These are phyloP conservation scores for Vulpes ferrilata DNA, from an alignment of 2,113 vertebrate species.

Conservation along the genomic window DNA sequence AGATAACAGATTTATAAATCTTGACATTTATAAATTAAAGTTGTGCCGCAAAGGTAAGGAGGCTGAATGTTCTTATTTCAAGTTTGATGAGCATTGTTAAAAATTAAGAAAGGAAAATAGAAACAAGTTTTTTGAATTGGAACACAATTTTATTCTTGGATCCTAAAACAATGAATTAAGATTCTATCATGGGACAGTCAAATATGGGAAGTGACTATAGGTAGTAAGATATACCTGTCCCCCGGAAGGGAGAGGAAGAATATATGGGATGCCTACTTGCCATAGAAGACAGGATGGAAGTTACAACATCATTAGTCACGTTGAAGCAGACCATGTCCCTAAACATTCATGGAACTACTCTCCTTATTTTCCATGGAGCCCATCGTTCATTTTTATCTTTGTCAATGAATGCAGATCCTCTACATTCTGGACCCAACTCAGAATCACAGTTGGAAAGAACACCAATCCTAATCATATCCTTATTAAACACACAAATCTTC, in stretches of 20 bases:
- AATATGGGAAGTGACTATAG: neutral
- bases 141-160: slow-evolving; percentile 26
- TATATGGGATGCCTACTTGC: neutral
- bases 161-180: slow-evolving; percentile 51
- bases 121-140: neutral
- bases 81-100: slow-evolving; percentile 67
- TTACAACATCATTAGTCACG: neutral
- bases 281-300: neutral
- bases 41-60: slow-evolving; percentile 13
- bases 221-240: neutral
- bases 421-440: neutral
- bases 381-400: slow-evolving; percentile 15
- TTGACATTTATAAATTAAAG: slow-evolving; percentile 16
- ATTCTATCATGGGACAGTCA: neutral
- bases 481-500: slow-evolving; percentile 57
- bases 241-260: neutral
- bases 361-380: neutral
- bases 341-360: neutral
- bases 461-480: neutral
- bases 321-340: neutral
- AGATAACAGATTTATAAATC: slow-evolving; percentile 34
- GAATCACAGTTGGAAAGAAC: slow-evolving; percentile 44
- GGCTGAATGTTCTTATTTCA: slow-evolving; percentile 1
- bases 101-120: slow-evolving; percentile 62
- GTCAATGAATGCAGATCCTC: neutral